These are phyloP conservation scores for Cistogaster globosa DNA, from an alignment of 2,888 invertebrate species.

Conservation along the genomic window DNA sequence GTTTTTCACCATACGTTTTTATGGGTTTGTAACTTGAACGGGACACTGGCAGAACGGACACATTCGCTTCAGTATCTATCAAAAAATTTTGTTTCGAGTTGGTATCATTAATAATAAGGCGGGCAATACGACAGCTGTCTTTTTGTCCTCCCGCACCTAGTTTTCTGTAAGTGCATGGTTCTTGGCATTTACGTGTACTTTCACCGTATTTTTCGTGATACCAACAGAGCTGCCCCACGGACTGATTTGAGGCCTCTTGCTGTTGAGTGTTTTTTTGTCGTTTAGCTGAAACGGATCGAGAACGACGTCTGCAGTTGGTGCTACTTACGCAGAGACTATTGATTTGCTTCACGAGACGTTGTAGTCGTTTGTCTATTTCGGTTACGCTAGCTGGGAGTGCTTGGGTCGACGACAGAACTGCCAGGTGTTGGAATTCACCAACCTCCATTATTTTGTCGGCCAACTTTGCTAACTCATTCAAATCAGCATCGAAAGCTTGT, in stretches of 20 bases:
- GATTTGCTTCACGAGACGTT: conserved; percentile 11
- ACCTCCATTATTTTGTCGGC: conserved; percentile 1
- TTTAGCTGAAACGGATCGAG: conserved; percentile 10
- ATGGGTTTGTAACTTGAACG: neutral
- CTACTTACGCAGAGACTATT: neutral
- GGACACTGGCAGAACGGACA: neutral
- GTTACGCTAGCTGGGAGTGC: neutral
- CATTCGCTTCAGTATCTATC: neutral
- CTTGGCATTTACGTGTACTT: conserved; percentile 52
- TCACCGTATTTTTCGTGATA: conserved; percentile 46
- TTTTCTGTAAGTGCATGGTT: conserved; percentile 12
- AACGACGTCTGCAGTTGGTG: conserved; percentile 23
- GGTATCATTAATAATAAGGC: too few relatives aligned
- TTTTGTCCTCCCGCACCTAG: conserved; percentile 3
- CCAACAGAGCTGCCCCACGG: conserved; percentile 40
- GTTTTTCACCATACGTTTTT: conserved; percentile 10
- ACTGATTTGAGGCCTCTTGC: neutral
- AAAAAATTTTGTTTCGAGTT: conserved; percentile 15
- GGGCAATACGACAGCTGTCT: conserved; percentile 4
- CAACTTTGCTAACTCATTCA: conserved; percentile 17
- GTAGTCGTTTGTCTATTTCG: conserved; percentile 15
- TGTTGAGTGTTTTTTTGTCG: conserved; percentile 1
- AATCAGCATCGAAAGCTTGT: conserved; percentile 16
- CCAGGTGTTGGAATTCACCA: conserved; percentile 20
- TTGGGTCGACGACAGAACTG: neutral